Conservation (phyloP, 2,888 invertebrate genomes). For the Oscheius onirici region DNA sequence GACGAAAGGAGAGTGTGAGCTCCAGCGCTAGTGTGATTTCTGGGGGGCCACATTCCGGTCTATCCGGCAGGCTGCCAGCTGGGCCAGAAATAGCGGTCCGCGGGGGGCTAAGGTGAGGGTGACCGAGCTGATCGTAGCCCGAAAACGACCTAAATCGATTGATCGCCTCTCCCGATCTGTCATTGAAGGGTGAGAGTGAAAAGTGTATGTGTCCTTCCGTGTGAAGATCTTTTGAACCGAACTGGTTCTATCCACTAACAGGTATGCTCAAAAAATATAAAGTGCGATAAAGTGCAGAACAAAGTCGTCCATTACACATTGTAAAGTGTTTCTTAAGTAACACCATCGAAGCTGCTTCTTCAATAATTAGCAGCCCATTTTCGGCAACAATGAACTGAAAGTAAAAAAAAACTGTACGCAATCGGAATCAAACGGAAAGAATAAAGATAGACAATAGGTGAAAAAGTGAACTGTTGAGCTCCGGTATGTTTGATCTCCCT, state of each 20-base stretch:
- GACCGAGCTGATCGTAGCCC: conserved; percentile 19
- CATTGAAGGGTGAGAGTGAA: background rate
- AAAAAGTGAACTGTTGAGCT: background rate
- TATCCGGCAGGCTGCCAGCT: conserved; percentile 22
- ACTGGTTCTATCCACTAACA: too few relatives aligned
- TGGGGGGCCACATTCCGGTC: conserved; percentile 23
- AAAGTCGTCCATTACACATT: too few relatives aligned
- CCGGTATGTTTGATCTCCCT: background rate
- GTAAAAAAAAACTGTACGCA: background rate
- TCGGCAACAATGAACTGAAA: background rate
- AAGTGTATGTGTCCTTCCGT: background rate
- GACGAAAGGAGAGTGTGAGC: background rate
- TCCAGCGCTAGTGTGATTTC: conserved; percentile 9
- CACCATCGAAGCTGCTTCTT: too few relatives aligned
- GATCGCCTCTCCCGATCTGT: conserved; percentile 8
- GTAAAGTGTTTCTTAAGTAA: too few relatives aligned
- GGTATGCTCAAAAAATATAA: too few relatives aligned
- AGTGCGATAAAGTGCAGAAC: too few relatives aligned
- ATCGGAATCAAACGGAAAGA: background rate
- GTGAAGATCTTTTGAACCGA: background rate
- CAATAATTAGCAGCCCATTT: too few relatives aligned
- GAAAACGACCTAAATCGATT: conserved; percentile 27
- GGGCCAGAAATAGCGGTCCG: conserved; percentile 31
- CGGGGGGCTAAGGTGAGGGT: conserved; percentile 8
- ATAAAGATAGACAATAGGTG: background rate